Evolutionary conservation across 2,797 vertebrate species (phyloP).

Genomic region (Anableps anableps): DNA sequence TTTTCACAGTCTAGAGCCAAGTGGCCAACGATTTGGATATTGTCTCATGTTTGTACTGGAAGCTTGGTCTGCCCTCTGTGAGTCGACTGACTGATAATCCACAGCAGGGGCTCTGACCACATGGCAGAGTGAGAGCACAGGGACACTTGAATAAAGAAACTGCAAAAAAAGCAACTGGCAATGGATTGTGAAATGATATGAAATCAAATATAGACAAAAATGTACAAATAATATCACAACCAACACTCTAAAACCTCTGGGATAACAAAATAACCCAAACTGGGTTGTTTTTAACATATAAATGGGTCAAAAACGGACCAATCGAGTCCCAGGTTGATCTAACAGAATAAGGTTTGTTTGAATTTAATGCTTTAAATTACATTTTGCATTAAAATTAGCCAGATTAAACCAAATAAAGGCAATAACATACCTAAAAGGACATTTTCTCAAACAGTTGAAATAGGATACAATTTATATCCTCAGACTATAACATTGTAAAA

Average conservation of each 20-base stretch:
- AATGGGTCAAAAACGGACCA: background rate
- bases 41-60: slow-evolving; percentile 75
- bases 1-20: slow-evolving; percentile 65
- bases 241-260: background rate
- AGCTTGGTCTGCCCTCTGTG: slow-evolving; percentile 70
- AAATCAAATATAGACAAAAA: slow-evolving; percentile 10
- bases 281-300: background rate
- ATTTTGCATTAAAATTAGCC: background rate
- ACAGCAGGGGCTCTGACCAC: slow-evolving; percentile 59
- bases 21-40: slow-evolving; percentile 68
- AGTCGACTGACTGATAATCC: slow-evolving; percentile 78
- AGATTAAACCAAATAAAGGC: background rate
- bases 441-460: background rate
- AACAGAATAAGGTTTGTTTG: background rate
- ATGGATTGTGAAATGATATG: background rate
- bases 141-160: slow-evolving; percentile 28
- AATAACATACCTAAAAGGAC: background rate
- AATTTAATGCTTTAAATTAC: background rate
- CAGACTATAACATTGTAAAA: background rate
- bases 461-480: background rate
- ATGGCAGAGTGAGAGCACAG: slow-evolving; percentile 38
- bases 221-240: slow-evolving; percentile 1
- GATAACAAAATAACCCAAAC: background rate
- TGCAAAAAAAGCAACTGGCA: slow-evolving; percentile 10
- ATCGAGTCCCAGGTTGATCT: background rate